Percentiles rank a stretch among this genome's conserved stretches.
These are phyloP conservation scores for Eurypyga helias DNA, from an alignment of 2,113 vertebrate species.

Conservation along the genomic window DNA sequence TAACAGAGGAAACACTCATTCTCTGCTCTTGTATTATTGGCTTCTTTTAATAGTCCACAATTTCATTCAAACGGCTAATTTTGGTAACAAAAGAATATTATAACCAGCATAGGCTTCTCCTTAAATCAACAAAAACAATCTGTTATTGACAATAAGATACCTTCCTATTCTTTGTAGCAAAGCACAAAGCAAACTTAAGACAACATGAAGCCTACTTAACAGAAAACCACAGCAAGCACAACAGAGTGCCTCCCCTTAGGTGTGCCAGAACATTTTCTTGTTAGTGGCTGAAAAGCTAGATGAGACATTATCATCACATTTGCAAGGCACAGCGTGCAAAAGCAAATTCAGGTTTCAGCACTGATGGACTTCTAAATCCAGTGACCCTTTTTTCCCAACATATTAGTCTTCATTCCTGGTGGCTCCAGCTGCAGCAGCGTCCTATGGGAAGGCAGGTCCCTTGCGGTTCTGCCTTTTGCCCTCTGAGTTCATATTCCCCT, in stretches of 20 bases:
- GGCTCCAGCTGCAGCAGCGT: background rate
- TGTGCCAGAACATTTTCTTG: background rate
- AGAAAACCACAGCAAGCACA: background rate
- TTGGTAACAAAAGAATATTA: background rate
- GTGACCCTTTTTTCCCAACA: background rate
- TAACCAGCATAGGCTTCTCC: background rate
- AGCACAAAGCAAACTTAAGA: background rate
- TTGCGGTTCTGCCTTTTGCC: background rate
- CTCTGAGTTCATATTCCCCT: background rate
- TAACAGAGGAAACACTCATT: background rate
- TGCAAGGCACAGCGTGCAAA: background rate
- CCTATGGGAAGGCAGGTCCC: accelerated
- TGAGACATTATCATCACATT: background rate
- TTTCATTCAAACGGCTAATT: background rate
- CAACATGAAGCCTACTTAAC: background rate
- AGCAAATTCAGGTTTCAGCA: background rate
- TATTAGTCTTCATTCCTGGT: background rate
- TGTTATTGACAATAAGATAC: background rate
- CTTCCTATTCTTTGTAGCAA: background rate
- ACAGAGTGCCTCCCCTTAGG: background rate
- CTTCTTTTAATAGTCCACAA: background rate
- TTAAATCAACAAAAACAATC: background rate
- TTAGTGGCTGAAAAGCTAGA: background rate
- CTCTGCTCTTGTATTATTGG: background rate
- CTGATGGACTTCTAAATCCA: accelerated